These are phyloP conservation scores for Xiphophorus couchianus DNA, from an alignment of 2,113 vertebrate genomes.

Conservation along the genomic window DNA sequence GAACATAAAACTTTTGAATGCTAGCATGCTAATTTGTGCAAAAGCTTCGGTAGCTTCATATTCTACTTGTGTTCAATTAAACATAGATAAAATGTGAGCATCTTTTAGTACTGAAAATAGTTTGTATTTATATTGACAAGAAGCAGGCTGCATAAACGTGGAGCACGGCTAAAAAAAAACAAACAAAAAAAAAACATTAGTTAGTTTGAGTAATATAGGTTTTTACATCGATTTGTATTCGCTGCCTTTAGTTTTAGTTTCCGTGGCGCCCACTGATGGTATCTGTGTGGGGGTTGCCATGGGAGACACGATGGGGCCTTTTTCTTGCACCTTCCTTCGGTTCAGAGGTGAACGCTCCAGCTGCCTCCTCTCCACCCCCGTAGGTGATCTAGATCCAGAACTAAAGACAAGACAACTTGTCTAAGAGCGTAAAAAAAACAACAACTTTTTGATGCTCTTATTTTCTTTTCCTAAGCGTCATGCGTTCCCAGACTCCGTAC, in stretches of 20 bases:
- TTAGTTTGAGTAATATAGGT: not conserved
- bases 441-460: not conserved
- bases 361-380: constrained; percentile 77
- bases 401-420: constrained; percentile 62
- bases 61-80: no score
- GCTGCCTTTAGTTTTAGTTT: constrained; percentile 45
- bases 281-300: constrained; percentile 29
- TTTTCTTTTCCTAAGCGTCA: not conserved
- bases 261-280: constrained; percentile 7
- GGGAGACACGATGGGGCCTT: constrained; percentile 30
- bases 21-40: no score
- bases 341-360: constrained; percentile 86
- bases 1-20: not conserved
- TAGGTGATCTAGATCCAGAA: constrained; percentile 90
- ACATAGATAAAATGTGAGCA: no score
- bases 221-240: constrained; percentile 51
- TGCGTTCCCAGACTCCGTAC: not conserved
- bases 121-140: no score
- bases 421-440: no score
- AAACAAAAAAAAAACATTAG: no score
- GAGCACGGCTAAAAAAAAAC: not conserved
- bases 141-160: not conserved
- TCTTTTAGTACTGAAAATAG: no score
- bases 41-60: no score
- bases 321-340: constrained; percentile 73